Base-by-base conservation (phyloP, 2,113 vertebrate genomes). In the Dascyllus trimaculatus region DNA sequence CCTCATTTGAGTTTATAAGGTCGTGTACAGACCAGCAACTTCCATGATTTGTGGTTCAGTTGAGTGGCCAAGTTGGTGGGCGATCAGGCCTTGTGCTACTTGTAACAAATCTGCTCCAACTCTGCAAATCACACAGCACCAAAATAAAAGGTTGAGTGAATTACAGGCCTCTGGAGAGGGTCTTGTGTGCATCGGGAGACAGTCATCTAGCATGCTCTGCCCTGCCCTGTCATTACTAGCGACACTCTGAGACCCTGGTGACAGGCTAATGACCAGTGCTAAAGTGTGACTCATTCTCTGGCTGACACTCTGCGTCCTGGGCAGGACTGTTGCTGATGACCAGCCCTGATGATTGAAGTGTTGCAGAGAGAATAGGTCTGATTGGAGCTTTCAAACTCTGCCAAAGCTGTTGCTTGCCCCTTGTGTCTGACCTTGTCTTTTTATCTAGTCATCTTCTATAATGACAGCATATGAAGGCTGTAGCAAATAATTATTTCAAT, bases 221-320 rank as follows among this genome's bases (percentile, higher is more conserved):
- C 24, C 24, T 74, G 68, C 65, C 71, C 84, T 91, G 84, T 90
- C 80, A 90, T 93, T 91, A 91, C 60, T 29, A 57, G 49, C 76
- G 58, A 59, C 75, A 63, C 81, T 59, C 45, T 24, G 51, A 77
- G 69, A 80, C 54, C 64, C 67, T 22, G 46, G 63, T 88, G 89
- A 89, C 90, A 89, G 62, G 43, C 48, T 85, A 91, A 93, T 85
- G 78, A 86, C 38, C 26, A 2, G 54, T 75, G 86, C 76, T 81
- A 86, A 70, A 56, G 13, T 15, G 49, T 86, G 86, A 85, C 22
- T 89, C 86, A 85, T 35, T 72, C 54, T 72, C 78, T 80, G 87
- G 85, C 72, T 68, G 46, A 21, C 24, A 25, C 53, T 54, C 24
- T 69, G 56, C 66, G 68, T 82, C 72, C 85, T 82, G 67, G 82